Evolutionary conservation across 2,113 vertebrate species (phyloP), one percentile per base, ranked within the genome.

Genomic region (Thamnophis sirtalis): DNA sequence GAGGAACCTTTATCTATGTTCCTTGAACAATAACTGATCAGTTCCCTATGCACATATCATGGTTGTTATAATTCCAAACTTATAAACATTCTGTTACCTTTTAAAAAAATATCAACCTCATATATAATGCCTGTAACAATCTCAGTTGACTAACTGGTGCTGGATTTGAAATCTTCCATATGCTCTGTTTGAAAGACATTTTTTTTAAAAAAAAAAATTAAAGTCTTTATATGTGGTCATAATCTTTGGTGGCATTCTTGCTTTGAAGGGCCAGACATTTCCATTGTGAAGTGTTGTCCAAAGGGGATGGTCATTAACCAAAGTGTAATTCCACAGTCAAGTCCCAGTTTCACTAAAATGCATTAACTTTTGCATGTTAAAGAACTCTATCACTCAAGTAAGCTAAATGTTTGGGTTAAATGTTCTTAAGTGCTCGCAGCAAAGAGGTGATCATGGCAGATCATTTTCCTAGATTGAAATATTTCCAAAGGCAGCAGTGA

Each of bases 391-490:
- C 94, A 88, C 93, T 94, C 92, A 21, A 38, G 33, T 94, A 86
- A 93, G 95, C 96, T 97, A 95, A 96, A 93, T 94, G 90, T 92
- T 91, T 93, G 94, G 94, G 94, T 97, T 95, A 96, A 96, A 95
- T 88, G 60, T 90, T 90, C 92, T 96, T 54, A 93, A 96, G 92
- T 90, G 94, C 91, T 53, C 88, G 92, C 19, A 84, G 93, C 56
- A 92, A 94, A 91, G 90, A 33, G 92, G 94, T 90, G 3, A n/a
- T 87, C 91, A 3, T 92, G 93, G 68, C 58, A 84, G 87, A 95
- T 96, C 22, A 0, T 28, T 92, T 93, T 94, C 92, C 63, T 94
- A 87, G 91, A 84, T 89, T 63, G 73, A 94, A 96, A 89, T 84
- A 86, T 92, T 95, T 92, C 91, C 43, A 33, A 86, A 89, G 84